phyloP scores from a whole-genome alignment of 2,113 vertebrate genomes.

The Coturnix japonica region DNA sequence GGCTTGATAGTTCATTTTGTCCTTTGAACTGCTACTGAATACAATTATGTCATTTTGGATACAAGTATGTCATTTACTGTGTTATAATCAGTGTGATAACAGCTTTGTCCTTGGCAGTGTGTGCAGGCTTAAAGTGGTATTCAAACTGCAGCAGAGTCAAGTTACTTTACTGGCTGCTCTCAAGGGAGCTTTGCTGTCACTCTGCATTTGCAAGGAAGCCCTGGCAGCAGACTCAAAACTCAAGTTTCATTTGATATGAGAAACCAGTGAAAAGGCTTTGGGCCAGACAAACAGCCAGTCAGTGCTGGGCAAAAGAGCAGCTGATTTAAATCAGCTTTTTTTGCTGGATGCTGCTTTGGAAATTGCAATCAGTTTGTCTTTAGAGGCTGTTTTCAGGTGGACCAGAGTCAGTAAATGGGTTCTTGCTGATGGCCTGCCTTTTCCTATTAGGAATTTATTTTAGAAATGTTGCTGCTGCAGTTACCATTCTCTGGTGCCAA shows the following conservation, averaged over 20 bases:
- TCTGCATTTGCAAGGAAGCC: not conserved
- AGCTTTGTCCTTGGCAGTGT: not conserved
- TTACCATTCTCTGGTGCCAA: not conserved
- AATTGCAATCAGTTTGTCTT: not conserved
- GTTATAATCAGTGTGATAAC: not conserved
- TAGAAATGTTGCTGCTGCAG: not conserved
- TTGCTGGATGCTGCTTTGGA: not conserved
- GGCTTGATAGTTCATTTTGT: conserved; percentile 1
- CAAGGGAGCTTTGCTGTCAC: not conserved
- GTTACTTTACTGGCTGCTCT: not conserved
- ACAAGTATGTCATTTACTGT: not conserved
- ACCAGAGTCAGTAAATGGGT: not conserved
- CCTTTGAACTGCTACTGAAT: not conserved
- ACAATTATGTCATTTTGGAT: not conserved
- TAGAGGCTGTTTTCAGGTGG: not conserved
- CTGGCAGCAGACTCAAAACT: not conserved
- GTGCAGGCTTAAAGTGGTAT: not conserved
- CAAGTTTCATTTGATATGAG: conserved; percentile 12
- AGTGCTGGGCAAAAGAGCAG: not conserved
- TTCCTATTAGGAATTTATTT: not conserved
- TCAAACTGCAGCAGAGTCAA: not conserved
- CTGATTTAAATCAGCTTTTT: not conserved
- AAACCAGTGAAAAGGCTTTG: conserved; percentile 4
- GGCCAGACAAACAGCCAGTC: not conserved
- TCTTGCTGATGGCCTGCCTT: not conserved